Conservation (phyloP, 2,113 vertebrate species). For the Tretioscincus oriximinensis region DNA sequence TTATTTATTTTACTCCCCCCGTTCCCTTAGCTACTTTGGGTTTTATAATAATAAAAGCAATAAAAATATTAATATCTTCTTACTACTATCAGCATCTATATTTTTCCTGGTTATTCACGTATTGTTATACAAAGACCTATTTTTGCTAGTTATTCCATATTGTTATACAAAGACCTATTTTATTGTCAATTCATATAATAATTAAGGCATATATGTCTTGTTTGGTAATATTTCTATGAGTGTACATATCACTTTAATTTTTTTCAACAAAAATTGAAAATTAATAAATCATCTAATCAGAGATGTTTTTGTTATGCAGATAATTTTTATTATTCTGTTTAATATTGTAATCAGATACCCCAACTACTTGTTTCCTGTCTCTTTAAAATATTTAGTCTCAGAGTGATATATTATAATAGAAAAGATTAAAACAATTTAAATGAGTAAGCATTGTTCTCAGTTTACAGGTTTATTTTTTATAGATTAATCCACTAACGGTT, state of each 20-base stretch:
- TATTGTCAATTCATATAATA: neutral
- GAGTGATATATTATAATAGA: neutral
- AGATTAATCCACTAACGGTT: neutral
- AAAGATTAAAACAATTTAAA: neutral
- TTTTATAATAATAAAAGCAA: no score
- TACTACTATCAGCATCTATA: no score
- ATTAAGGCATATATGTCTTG: neutral
- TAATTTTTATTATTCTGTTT: constrained; percentile 30
- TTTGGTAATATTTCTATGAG: neutral
- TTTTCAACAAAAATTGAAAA: neutral
- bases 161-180: neutral
- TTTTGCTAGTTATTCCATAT: no score
- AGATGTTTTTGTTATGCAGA: constrained; percentile 20
- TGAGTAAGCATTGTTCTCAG: neutral
- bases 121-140: neutral
- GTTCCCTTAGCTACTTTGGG: no score
- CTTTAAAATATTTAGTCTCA: neutral
- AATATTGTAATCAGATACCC: constrained; percentile 23
- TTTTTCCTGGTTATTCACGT: neutral
- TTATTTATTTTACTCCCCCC: no score
- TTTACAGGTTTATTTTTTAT: neutral
- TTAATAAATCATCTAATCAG: constrained; percentile 18
- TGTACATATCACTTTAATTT: neutral
- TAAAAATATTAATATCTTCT: no score
- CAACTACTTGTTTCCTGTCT: neutral